Conservation (phyloP, 2,113 vertebrate species). For the Solea senegalensis region DNA sequence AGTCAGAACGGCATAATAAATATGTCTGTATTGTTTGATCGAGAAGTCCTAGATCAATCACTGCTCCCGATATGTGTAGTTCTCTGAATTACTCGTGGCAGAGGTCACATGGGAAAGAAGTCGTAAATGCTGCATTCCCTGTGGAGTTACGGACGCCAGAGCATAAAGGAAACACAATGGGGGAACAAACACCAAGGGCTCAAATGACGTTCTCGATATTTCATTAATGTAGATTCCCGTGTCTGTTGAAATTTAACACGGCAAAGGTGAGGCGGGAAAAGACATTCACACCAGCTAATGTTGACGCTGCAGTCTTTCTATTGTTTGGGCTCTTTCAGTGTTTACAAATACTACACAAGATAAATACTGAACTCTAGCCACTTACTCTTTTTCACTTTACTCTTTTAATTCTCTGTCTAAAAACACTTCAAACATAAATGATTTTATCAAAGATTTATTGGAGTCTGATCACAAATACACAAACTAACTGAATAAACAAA, state of each 20-base stretch:
- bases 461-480: slow-evolving; percentile 22
- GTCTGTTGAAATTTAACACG: slow-evolving; percentile 29
- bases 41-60: neutral
- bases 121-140: slow-evolving; percentile 53
- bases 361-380: slow-evolving; percentile 4
- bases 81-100: neutral
- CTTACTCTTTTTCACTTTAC: neutral
- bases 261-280: slow-evolving; percentile 13
- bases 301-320: slow-evolving; percentile 17
- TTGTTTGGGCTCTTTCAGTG: slow-evolving; percentile 25
- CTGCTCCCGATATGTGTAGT: slow-evolving; percentile 7
- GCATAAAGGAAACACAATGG: slow-evolving; percentile 51
- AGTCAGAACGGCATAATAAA: too few species aligned
- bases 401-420: neutral
- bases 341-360: neutral
- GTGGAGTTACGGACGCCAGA: slow-evolving; percentile 41
- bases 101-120: slow-evolving; percentile 34
- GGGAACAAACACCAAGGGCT: slow-evolving; percentile 42
- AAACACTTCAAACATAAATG: neutral
- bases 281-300: slow-evolving; percentile 10
- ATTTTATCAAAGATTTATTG: slow-evolving; percentile 59
- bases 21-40: neutral
- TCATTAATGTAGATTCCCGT: slow-evolving; percentile 28
- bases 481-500: slow-evolving; percentile 3
- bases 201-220: slow-evolving; percentile 47